phyloP scores from a whole-genome alignment of 1,140 invertebrate genomes.

The Microplitis mediator region DNA sequence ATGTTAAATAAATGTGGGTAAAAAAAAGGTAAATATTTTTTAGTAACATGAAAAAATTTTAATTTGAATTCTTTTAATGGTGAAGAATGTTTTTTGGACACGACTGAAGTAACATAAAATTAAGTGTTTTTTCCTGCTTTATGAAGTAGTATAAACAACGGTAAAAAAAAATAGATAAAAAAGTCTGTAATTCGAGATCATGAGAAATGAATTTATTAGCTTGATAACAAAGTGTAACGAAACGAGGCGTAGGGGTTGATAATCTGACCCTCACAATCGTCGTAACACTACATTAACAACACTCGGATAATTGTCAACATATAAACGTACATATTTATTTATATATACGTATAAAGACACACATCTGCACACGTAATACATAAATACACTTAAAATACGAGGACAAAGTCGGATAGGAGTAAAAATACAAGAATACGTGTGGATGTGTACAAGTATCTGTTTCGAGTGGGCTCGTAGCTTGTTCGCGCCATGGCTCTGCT shows the following conservation, averaged over 20 bases:
- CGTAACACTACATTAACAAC: not conserved
- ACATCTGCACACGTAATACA: not conserved
- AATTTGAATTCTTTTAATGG: too few species aligned
- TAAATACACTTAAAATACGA: too few species aligned
- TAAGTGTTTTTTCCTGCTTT: too few species aligned
- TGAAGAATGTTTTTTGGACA: too few species aligned
- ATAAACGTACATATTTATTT: not conserved
- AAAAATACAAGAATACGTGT: not conserved
- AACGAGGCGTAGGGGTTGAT: not conserved
- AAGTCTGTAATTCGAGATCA: not conserved
- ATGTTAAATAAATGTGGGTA: too few species aligned
- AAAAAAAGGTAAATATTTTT: too few species aligned
- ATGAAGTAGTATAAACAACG: too few species aligned
- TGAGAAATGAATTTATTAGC: conserved; percentile 4
- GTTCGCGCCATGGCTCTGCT: conserved; percentile 30
- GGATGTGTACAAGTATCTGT: not conserved
- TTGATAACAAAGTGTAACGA: conserved; percentile 23
- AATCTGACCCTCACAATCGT: conserved; percentile 1
- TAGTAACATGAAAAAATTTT: too few species aligned
- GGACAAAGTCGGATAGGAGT: too few species aligned
- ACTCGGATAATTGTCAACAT: not conserved
- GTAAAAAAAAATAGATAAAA: not conserved
- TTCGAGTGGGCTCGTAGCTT: conserved; percentile 23
- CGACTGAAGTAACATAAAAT: too few species aligned
- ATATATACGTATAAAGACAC: not conserved